phyloP scores from a whole-genome alignment of 2,797 vertebrate species.

The Hapalemur alaotrensis region DNA sequence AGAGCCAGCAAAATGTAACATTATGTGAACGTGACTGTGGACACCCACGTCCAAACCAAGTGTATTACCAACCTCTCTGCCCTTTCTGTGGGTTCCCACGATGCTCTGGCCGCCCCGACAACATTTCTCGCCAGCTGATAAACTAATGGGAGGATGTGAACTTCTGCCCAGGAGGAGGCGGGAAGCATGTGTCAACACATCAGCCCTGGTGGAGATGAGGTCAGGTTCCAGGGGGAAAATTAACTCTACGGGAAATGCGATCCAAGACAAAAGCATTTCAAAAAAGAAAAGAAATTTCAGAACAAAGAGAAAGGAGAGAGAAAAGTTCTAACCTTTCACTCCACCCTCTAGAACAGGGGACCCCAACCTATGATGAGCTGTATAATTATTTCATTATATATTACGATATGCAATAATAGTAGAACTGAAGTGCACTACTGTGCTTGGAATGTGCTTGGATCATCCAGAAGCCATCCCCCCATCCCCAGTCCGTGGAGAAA shows the following conservation, averaged over 20 bases:
- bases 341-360: too few species aligned
- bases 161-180: background rate
- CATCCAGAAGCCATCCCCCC: too few species aligned
- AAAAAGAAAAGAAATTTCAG: background rate
- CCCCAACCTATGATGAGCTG: too few species aligned
- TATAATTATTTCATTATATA: too few species aligned
- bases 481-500: too few species aligned
- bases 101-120: accelerated
- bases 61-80: background rate
- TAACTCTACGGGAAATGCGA: background rate
- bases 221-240: accelerated
- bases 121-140: too few species aligned
- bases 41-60: background rate
- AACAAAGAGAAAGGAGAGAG: background rate
- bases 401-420: too few species aligned
- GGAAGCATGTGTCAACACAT: background rate
- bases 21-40: background rate
- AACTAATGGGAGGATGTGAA: background rate
- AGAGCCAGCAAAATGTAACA: background rate
- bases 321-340: background rate
- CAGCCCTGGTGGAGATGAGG: accelerated
- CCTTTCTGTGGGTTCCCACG: background rate
- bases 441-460: too few species aligned
- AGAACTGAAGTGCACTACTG: too few species aligned
- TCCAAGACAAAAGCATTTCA: background rate